Evolutionary conservation across 2,113 vertebrate genomes (phyloP).

Genomic region (Cyprinodon brontotheroides): DNA sequence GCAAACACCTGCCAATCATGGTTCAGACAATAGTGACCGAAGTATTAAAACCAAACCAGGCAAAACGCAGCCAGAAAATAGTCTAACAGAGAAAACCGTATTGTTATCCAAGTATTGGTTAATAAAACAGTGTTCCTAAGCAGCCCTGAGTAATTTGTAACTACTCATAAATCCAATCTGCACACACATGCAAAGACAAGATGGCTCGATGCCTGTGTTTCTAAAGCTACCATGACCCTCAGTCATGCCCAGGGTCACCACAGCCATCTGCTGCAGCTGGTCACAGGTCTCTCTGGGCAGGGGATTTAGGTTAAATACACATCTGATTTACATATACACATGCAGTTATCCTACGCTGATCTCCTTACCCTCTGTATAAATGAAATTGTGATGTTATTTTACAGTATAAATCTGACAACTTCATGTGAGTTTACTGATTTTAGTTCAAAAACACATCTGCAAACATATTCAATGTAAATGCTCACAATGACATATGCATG

Average conservation of each 20-base stretch:
- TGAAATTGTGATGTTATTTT: neutral
- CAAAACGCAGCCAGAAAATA: too few relatives aligned
- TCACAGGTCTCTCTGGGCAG: slow-evolving; percentile 55
- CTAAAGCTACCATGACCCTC: slow-evolving; percentile 42
- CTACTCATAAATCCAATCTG: slow-evolving; percentile 3
- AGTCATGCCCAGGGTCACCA: slow-evolving; percentile 38
- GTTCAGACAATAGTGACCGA: too few relatives aligned
- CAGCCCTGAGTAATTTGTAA: neutral
- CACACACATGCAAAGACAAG: slow-evolving; percentile 6
- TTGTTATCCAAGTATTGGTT: too few relatives aligned
- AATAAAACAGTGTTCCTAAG: neutral
- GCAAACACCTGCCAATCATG: too few relatives aligned
- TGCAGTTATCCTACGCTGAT: slow-evolving; percentile 44
- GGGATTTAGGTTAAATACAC: slow-evolving; percentile 69
- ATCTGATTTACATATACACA: slow-evolving; percentile 57
- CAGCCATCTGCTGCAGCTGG: slow-evolving; percentile 71
- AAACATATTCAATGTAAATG: neutral
- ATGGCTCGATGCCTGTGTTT: slow-evolving; percentile 38
- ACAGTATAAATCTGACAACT: neutral
- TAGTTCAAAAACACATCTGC: neutral
- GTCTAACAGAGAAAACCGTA: too few relatives aligned
- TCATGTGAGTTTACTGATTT: neutral
- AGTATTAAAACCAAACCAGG: too few relatives aligned
- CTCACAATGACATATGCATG: neutral
- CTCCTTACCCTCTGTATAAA: neutral